Evolutionary conservation across 2,797 vertebrate species (phyloP), one percentile per base, ranked within the genome.

Genomic region (Tangara arthus): DNA sequence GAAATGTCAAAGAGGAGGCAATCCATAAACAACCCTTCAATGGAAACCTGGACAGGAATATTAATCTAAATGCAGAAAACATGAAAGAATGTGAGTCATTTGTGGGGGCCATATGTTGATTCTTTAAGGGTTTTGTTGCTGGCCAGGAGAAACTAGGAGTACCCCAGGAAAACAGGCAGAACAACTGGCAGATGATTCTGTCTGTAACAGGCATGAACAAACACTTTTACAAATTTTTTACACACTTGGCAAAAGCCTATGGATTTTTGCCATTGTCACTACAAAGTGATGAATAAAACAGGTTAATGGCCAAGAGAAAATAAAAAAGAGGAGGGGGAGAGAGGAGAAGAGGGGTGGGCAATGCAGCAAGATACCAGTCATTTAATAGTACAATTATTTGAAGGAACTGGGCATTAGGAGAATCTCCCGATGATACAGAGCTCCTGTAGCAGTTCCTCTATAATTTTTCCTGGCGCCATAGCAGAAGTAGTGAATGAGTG

Each of bases 1-100:
- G 44, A 76, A 87, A 72, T 60, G 9, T 78, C 37, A 35, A 49
- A 64, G 72, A 90, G 35, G 19, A 30, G 42, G 42, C 42, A 72
- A 37, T 79, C 41, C 35, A 52, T 76, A 68, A 57, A 10, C 34
- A 78, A 8, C 34, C 18, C 44, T 59, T 88, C 56, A 63, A 78
- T 2, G 3, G 57, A 87, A 80, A 66, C 21, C 37, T 56, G 41
- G 28, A 39, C 41, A 53, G 16, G 14, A 83, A 15, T 63, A 52
- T 87, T 79, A 80, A 60, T 44, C 44, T 77, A 73, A 90, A 83
- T 71, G 28, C 56, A 72, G 75, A 85, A 76, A 93, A 73, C 11
- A 5, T 44, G 17, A 80, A 73, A 70, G 44, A 77, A 78, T 52
- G 32, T 60, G 49, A 64, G 41, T 92, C 8, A 26, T 63, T 47